These are phyloP conservation scores for Macrotis lagotis DNA, from an alignment of 2,113 vertebrate genomes.

Conservation along the genomic window DNA sequence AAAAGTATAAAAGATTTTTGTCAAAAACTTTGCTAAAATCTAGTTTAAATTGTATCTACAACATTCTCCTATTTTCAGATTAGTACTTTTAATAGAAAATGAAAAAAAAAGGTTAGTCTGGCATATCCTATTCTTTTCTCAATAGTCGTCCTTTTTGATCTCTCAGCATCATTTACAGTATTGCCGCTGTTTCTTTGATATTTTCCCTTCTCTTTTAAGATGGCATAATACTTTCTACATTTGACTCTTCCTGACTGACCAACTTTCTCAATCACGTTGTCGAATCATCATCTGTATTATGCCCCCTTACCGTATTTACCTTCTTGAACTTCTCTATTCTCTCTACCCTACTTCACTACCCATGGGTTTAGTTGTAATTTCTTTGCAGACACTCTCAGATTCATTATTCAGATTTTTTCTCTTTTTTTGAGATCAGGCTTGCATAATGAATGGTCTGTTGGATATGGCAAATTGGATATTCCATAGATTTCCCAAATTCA, in stretches of 20 bases:
- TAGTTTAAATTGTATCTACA: background rate
- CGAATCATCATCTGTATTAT: background rate
- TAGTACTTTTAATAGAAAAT: background rate
- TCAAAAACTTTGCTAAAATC: background rate
- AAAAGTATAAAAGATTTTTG: background rate
- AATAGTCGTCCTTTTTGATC: background rate
- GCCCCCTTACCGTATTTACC: no score
- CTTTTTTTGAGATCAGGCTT: background rate
- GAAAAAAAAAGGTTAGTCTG: background rate
- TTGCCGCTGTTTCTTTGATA: background rate
- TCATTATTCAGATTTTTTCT: background rate
- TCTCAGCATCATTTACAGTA: background rate
- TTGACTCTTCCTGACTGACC: background rate
- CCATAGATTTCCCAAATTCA: background rate
- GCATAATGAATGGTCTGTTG: background rate
- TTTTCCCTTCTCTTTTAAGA: background rate
- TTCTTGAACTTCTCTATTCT: no score
- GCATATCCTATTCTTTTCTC: background rate
- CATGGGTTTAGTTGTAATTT: background rate
- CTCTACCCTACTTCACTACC: background rate
- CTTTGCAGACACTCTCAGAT: background rate
- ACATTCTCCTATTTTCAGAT: background rate
- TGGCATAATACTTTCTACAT: background rate
- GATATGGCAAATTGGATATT: background rate
- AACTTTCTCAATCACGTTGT: background rate